Evolutionary conservation across 2,797 vertebrate genomes (phyloP).

Genomic region (Falco naumanni): DNA sequence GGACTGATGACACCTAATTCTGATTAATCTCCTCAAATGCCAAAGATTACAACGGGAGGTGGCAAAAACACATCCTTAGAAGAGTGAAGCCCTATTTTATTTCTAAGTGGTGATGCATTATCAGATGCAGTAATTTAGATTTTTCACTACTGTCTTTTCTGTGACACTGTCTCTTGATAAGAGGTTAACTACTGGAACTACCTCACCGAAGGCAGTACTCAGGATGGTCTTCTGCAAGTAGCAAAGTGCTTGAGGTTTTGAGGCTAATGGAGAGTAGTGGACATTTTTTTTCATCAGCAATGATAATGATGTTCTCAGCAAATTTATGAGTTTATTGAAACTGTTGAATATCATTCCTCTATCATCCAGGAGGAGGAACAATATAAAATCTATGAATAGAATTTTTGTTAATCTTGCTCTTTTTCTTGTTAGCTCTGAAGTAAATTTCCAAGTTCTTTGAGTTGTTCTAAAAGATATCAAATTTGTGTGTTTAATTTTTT

Average conservation of each 20-base stretch:
- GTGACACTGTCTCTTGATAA: background rate
- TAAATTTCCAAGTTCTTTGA: background rate
- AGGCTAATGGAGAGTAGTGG: background rate
- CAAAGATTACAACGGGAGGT: background rate
- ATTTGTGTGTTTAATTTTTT: background rate
- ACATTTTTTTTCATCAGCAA: background rate
- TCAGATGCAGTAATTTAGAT: background rate
- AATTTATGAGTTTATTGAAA: background rate
- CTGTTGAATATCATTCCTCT: background rate
- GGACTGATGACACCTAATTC: background rate
- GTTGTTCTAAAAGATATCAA: background rate
- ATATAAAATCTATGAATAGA: background rate
- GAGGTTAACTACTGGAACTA: background rate
- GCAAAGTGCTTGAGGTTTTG: background rate
- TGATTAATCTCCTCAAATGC: background rate
- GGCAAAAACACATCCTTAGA: background rate
- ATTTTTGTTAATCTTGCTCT: background rate
- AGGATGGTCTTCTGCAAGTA: background rate
- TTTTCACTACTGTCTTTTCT: background rate
- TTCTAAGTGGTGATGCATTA: background rate
- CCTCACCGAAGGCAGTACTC: background rate
- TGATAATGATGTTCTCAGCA: background rate
- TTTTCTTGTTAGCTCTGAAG: background rate
- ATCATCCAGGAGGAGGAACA: background rate
- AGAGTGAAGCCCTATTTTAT: background rate